These are phyloP conservation scores for Illadopsis cleaveri DNA, from an alignment of 2,113 vertebrate genomes.

Conservation along the genomic window DNA sequence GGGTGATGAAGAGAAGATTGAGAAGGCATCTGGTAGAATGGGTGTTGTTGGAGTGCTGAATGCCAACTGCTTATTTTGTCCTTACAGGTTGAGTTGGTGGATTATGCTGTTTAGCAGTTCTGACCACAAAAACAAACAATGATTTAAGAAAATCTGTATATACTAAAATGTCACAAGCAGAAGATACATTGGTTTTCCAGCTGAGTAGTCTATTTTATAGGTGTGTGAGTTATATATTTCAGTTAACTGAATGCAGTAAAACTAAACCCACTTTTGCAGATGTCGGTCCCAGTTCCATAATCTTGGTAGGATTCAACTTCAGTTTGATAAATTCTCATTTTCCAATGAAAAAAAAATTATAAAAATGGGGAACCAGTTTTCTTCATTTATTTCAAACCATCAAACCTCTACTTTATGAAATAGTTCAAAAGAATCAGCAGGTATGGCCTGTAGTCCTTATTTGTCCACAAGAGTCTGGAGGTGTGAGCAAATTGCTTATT, in stretches of 20 bases:
- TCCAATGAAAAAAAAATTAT: neutral
- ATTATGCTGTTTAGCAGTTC: neutral
- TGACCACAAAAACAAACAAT: neutral
- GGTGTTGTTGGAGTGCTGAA: neutral
- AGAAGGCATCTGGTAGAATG: neutral
- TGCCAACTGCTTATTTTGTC: neutral
- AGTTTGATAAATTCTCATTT: neutral
- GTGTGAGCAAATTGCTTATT: neutral
- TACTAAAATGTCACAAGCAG: neutral
- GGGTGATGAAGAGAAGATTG: neutral
- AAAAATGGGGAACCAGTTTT: neutral
- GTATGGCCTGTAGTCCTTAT: neutral
- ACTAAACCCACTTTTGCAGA: neutral
- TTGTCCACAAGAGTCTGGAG: neutral
- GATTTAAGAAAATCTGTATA: neutral
- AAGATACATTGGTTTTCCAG: neutral
- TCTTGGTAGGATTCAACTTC: neutral
- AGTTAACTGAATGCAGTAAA: neutral
- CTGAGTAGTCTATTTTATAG: neutral
- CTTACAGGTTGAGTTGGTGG: neutral
- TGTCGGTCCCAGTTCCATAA: neutral
- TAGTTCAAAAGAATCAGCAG: neutral
- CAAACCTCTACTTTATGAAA: neutral
- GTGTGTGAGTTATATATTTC: neutral
- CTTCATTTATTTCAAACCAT: neutral